A percentile compares a stretch with the other conserved stretches of the same genome.
These are phyloP conservation scores for Pantala flavescens DNA, from an alignment of 1,140 invertebrate genomes.

Conservation along the genomic window DNA sequence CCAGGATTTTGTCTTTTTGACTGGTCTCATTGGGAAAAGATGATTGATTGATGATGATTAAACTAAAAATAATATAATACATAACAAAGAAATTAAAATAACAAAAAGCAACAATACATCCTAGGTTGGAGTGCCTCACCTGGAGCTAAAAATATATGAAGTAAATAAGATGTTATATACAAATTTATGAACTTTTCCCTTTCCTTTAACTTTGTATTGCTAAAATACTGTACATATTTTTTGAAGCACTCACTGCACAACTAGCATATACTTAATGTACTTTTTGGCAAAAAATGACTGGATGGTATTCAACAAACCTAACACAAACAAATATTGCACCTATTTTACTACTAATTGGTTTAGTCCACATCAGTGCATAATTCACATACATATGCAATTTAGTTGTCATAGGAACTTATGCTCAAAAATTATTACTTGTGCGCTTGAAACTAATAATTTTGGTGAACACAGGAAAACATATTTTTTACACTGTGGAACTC, in stretches of 20 bases:
- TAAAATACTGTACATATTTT: not conserved
- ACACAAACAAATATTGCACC: not conserved
- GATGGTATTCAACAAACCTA: not conserved
- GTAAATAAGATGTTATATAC: not conserved
- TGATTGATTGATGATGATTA: not conserved
- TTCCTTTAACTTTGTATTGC: not conserved
- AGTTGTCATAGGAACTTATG: not conserved
- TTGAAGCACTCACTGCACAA: not conserved
- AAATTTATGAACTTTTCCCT: not conserved
- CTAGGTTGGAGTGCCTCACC: not conserved
- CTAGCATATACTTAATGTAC: slow-evolving; percentile 1
- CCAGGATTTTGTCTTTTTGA: too few species aligned
- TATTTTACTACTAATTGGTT: not conserved
- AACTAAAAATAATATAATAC: not conserved
- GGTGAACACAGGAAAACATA: not conserved
- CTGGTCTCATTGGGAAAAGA: too few species aligned
- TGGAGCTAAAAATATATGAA: not conserved
- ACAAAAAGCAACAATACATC: not conserved
- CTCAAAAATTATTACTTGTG: not conserved
- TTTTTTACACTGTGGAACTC: too few species aligned
- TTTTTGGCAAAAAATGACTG: slow-evolving; percentile 6
- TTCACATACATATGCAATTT: not conserved
- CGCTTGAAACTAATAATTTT: not conserved
- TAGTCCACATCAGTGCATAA: not conserved
- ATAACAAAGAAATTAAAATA: not conserved